phyloP scores from a whole-genome alignment of 2,888 invertebrate genomes.

The Lithophane ornitopus region DNA sequence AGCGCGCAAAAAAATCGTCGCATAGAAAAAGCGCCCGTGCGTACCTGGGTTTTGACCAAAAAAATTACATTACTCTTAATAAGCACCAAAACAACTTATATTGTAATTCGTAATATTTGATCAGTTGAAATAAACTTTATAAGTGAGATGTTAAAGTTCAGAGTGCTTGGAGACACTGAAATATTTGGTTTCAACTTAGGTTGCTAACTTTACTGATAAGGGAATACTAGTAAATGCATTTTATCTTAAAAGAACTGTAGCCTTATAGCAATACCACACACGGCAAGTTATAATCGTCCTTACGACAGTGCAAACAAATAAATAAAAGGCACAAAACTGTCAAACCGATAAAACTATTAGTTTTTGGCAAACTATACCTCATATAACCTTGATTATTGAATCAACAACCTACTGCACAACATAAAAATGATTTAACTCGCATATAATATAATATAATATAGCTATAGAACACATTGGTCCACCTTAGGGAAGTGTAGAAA shows the following conservation, averaged over 20 bases:
- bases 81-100: constrained; percentile 58
- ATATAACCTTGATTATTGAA: constrained; percentile 17
- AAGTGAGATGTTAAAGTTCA: neutral
- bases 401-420: constrained; percentile 52
- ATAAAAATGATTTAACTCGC: constrained; percentile 58
- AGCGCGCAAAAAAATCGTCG: too few relatives aligned
- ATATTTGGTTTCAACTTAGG: constrained; percentile 59
- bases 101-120: constrained; percentile 25
- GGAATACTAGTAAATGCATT: constrained; percentile 54
- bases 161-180: constrained; percentile 23
- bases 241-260: constrained; percentile 26
- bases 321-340: constrained; percentile 44
- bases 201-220: constrained; percentile 27
- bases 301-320: constrained; percentile 18
- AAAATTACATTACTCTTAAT: constrained; percentile 33
- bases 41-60: constrained; percentile 24
- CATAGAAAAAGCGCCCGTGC: too few relatives aligned
- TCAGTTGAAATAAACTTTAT: constrained; percentile 3
- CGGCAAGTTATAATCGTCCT: constrained; percentile 20
- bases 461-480: constrained; percentile 58
- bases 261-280: constrained; percentile 30
- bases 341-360: constrained; percentile 40
- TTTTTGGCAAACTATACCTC: constrained; percentile 57
- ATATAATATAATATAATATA: constrained; percentile 58
- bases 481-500: too few relatives aligned